Evolutionary conservation across 2,113 vertebrate genomes (phyloP).

Genomic region (Tenebrosternarchus preto): DNA sequence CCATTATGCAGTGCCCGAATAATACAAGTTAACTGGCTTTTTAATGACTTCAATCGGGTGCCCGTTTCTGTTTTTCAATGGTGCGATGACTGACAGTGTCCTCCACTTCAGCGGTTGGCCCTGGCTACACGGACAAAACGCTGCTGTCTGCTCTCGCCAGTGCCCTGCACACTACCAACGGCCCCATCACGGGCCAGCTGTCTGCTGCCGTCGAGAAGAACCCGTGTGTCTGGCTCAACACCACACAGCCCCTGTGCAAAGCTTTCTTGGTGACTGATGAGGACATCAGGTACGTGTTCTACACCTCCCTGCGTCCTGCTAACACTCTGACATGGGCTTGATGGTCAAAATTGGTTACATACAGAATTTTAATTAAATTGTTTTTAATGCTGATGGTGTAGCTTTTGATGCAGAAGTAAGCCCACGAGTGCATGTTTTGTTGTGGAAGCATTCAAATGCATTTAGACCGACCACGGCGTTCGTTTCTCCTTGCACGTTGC

Average conservation of each 20-base stretch:
- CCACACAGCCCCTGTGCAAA: constrained; percentile 92
- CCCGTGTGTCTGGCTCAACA: constrained; percentile 96
- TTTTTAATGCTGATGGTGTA: no score
- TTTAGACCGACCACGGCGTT: background rate
- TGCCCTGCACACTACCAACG: constrained; percentile 91
- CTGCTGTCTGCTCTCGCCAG: constrained; percentile 93
- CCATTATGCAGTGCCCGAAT: background rate
- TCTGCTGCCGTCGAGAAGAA: constrained; percentile 96
- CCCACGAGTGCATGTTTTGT: background rate
- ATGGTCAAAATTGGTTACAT: no score
- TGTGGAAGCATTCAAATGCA: background rate
- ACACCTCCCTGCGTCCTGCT: background rate
- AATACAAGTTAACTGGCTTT: background rate
- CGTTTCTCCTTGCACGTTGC: background rate
- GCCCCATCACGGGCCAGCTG: constrained; percentile 92
- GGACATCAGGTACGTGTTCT: constrained; percentile 85
- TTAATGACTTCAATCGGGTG: background rate
- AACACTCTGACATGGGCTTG: no score
- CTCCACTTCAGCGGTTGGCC: constrained; percentile 83
- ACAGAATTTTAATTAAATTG: no score
- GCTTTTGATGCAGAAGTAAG: no score
- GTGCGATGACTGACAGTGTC: constrained; percentile 5
- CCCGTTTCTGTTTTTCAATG: background rate
- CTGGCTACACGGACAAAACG: constrained; percentile 89
- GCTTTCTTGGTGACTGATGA: constrained; percentile 97